Conservation (phyloP, 2,888 invertebrate species). For the Parapristionchus giblindavisi region DNA sequence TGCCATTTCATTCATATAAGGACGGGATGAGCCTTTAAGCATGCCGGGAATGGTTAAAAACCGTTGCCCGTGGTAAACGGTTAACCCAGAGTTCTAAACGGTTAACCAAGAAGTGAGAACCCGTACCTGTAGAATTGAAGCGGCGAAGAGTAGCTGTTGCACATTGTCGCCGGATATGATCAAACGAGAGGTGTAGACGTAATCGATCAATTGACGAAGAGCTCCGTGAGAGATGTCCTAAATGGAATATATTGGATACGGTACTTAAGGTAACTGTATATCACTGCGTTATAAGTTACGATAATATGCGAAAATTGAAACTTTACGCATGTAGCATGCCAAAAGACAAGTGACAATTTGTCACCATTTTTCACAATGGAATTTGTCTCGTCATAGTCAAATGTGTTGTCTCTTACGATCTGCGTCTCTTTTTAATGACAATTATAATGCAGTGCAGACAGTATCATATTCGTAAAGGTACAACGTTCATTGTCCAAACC, state of each 20-base stretch:
- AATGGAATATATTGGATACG: slow-evolving; percentile 41
- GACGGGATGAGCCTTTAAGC: neutral
- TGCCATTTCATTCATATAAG: neutral
- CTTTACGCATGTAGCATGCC: no score
- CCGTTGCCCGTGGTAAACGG: neutral
- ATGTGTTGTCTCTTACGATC: no score
- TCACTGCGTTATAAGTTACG: neutral
- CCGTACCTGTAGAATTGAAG: slow-evolving; percentile 71
- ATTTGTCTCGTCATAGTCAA: no score
- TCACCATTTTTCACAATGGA: no score
- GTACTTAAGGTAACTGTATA: neutral
- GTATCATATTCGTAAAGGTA: neutral
- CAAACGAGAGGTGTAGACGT: slow-evolving; percentile 72
- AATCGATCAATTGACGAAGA: slow-evolving; percentile 70
- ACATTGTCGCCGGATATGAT: slow-evolving; percentile 71
- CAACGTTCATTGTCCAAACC: neutral
- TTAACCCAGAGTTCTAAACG: neutral
- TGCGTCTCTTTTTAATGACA: no score
- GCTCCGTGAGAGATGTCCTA: slow-evolving; percentile 70
- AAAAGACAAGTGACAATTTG: no score
- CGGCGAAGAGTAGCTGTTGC: slow-evolving; percentile 72
- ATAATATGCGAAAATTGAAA: no score
- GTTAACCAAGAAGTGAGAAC: neutral
- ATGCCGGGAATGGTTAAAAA: neutral
- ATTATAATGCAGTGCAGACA: neutral